phyloP scores from a whole-genome alignment of 2,888 invertebrate genomes.

The Hartigia nigra region DNA sequence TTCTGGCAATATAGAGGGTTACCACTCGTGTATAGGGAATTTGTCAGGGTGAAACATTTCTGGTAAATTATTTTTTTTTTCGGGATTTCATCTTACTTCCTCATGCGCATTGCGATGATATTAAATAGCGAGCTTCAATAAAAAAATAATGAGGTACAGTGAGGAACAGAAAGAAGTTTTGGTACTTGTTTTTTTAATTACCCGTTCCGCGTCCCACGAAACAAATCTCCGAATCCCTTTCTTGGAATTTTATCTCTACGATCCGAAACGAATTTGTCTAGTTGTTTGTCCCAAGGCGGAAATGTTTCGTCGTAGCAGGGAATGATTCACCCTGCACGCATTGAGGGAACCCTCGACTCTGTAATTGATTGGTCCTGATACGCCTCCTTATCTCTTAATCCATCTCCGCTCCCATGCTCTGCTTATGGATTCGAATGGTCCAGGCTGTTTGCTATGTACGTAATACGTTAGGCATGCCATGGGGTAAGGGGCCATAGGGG shows the following conservation, averaged over 20 bases:
- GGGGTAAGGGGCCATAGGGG: constrained; percentile 27
- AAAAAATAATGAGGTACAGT: neutral
- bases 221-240: neutral
- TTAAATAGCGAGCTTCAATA: neutral
- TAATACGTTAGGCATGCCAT: constrained; percentile 28
- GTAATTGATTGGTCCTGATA: constrained; percentile 64
- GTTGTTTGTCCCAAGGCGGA: neutral
- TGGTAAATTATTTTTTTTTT: constrained; percentile 47
- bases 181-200: constrained; percentile 38
- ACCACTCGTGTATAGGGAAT: constrained; percentile 34
- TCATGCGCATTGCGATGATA: constrained; percentile 5
- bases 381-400: constrained; percentile 63
- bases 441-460: constrained; percentile 37
- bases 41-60: constrained; percentile 43
- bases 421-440: constrained; percentile 37
- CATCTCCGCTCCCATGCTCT: constrained; percentile 51
- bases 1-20: constrained; percentile 15
- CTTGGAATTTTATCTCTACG: neutral
- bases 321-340: constrained; percentile 25
- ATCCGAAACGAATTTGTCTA: neutral
- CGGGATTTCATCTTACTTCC: constrained; percentile 30
- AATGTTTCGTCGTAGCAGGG: constrained; percentile 1
- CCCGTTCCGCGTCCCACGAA: constrained; percentile 13
- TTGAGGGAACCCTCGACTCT: constrained; percentile 50
- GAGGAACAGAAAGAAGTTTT: neutral